Percentiles rank a stretch among this genome's conserved stretches.
Evolutionary conservation across 2,888 invertebrate genomes (phyloP).

Genomic region (Drosophila robusta): DNA sequence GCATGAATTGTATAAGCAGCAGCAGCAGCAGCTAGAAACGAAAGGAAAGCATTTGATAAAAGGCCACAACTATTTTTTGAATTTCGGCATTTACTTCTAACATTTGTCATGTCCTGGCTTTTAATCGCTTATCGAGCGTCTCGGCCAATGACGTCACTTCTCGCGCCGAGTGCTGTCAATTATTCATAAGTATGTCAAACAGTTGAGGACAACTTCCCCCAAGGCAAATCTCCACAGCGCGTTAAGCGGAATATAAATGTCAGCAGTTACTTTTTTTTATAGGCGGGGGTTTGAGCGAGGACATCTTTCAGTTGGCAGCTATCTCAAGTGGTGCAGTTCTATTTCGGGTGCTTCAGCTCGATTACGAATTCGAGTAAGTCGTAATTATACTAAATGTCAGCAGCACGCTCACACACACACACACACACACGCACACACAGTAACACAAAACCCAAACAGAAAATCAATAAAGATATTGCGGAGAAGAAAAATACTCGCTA

Average conservation of each 20-base stretch:
- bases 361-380: slow-evolving; percentile 61
- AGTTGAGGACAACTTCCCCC: slow-evolving; percentile 25
- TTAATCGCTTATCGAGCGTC: slow-evolving; percentile 63
- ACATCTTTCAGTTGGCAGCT: slow-evolving; percentile 13
- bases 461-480: slow-evolving; percentile 65
- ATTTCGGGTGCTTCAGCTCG: slow-evolving; percentile 57
- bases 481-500: slow-evolving; percentile 44
- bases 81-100: slow-evolving; percentile 30
- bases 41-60: slow-evolving; percentile 60
- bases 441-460: slow-evolving; percentile 56
- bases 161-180: slow-evolving; percentile 46
- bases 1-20: slow-evolving; percentile 70
- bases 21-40: slow-evolving; percentile 26
- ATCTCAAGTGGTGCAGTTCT: slow-evolving; percentile 36
- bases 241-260: slow-evolving; percentile 18
- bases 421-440: slow-evolving; percentile 31
- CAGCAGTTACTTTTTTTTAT: slow-evolving; percentile 18
- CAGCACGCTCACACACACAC: slow-evolving; percentile 26
- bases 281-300: slow-evolving; percentile 14
- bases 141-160: slow-evolving; percentile 60
- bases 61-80: slow-evolving; percentile 41
- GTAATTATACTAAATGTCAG: slow-evolving; percentile 63
- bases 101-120: slow-evolving; percentile 30
- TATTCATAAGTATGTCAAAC: slow-evolving; percentile 50
- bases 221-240: slow-evolving; percentile 3